Base-by-base conservation (phyloP, 2,113 vertebrate species). In the Catharus minimus region DNA sequence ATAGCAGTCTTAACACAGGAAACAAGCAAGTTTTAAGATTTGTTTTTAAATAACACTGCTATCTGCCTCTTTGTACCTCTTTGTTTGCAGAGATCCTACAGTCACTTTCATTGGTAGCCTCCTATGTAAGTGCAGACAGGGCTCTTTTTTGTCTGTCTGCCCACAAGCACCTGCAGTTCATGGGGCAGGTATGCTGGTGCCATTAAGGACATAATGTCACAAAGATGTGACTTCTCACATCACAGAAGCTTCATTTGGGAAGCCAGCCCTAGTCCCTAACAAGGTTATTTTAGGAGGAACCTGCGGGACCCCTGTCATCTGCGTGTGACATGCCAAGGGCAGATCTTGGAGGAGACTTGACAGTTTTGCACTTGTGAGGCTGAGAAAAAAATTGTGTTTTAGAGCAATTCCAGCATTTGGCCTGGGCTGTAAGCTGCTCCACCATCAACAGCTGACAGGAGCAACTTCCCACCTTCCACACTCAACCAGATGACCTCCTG, bases 241-340 rank as follows among this genome's bases (percentile, higher is more conserved):
- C 11, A 2, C 14, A 64, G 44, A 55, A 30, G 30, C 32, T 55
- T 85, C 13, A 49, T 18, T 43, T 49, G 76, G 16, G 64, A 23
- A n/a, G 43, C 39, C 50, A 83, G 64, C 16, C 33, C 21, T 36
- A 52, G 41, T 32, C 23, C 21, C 41, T 44, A 49, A 44, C 16
- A 10, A 65, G 8, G 26, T 39, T 64, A 8, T 56, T 77, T 38
- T 11, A 49, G 61, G 13, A 82, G 66, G 46, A 71, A 52, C 23
- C 18, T 75, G 52, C 4, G 22, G 11, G n/a, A 74, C 18, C 18
- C 24, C 13, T 16, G 9, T 33, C 10, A 28, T 20, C 21, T 33
- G 38, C 26, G 32, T 0, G 0, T 2, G 1, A 58, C 13, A 5
- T 11, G n/a, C 23, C 57, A 39, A 50, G 33, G 49, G 60, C 24